Base-by-base conservation (phyloP, 2,888 invertebrate species). In the Cynaeus angustus region DNA sequence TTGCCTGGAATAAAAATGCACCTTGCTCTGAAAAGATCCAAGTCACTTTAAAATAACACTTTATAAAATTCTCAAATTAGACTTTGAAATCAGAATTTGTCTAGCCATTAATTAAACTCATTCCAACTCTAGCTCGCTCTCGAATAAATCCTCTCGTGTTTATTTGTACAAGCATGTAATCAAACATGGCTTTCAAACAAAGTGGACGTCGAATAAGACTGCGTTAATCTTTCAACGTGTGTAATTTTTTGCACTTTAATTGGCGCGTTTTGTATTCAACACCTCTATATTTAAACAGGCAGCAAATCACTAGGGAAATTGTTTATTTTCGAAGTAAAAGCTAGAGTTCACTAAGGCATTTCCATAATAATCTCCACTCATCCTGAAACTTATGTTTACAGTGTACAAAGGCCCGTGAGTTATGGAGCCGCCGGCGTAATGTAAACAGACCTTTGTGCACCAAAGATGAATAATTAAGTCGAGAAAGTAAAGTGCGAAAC, bases 291-390 rank as follows among this genome's bases (percentile, higher is more conserved):
- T 41, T 12, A 41, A 6, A 7, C 41, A n/a, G 6, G 41, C 41
- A 37, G 12, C 41, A 41, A 41, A 41, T 12, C 41, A n/a, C 41
- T n/a, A 2, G 9, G 7, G 9, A 41, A 41, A 41, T 13, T 13
- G 41, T 41, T 41, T 41, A 41, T 41, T 41, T 41, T 41, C 41
- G 13, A 41, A 41, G 12, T 12, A 41, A 52, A 33, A 52, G 13
- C 30, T 33, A 30, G 58, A 58, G 58, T 58, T 58, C 58, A 45
- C 59, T 59, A 45, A 46, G 46, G 45, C 46, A 59, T 59, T 59
- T 59, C 59, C 59, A 59, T 59, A 59, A 59, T 46, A 46, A 59
- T 59, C 59, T 46, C 13, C 38, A 56, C 56, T 56, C 56, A 56
- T 56, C 56, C 56, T 56, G 41, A 41, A 43, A 56, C 56, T 56